Evolutionary conservation across 2,888 invertebrate genomes (phyloP), one percentile per base, ranked within the genome.

Genomic region (Lamproptera curius): DNA sequence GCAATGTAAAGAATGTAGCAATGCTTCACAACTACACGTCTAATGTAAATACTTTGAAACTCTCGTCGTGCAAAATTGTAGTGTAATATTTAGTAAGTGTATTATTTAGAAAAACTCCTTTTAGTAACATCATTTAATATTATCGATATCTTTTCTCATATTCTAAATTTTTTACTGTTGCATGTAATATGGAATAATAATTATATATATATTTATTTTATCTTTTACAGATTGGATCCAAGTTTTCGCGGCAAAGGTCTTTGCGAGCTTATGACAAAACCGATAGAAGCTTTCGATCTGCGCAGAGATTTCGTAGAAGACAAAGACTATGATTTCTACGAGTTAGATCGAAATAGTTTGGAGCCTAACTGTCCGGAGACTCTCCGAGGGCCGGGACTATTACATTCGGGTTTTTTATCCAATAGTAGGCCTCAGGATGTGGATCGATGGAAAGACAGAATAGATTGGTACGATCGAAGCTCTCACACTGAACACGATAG

Each of bases 301-400:
- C 71, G 81, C 9, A 78, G 90, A 52, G 88, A 88, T 62, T 90
- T 93, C 55, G 86, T 89, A 0, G 90, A 92, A 6, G 93, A 93
- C 62, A 88, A 90, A 17, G 92, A 93, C 57, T 95, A 92, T 62
- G 95, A 95, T 65, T 95, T 93, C 67, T 95, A 93, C 66, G 94
- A 94, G 61, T 83, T 92, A 23, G 94, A 95, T 78, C 85, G 93
- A 16, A 93, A 93, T 64, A 93, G 93, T 49, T 55, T 87, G 55
- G 91, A 91, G 46, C 89, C 90, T 0, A 89, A 91, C 61, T 92
- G 92, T 65, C 82, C 81, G 1, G 73, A 79, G 50, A 68, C 83
- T 2, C 37, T 85, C 17, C 62, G 70, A 15, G 84, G 84, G 1
- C 76, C 79, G n/a, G 83, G 86, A 1, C 57, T 73, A 0, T 60